Evolutionary conservation across 2,888 invertebrate genomes (phyloP), one percentile per base, ranked within the genome.

Genomic region (Himalopsyche japonica): DNA sequence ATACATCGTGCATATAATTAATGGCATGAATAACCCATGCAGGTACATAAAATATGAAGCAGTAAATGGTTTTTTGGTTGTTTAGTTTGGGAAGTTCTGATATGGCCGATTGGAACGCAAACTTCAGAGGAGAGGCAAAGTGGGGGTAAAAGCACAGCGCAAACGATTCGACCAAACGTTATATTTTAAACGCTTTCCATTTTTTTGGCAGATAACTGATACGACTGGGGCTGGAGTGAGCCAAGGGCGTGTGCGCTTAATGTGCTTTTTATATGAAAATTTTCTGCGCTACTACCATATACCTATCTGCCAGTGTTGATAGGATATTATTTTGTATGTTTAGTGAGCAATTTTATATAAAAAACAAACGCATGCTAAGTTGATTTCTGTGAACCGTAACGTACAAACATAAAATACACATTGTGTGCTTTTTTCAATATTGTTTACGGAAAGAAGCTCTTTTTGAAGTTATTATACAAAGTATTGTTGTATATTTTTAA

Each of bases 131-230:
- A 64, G 49, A 80, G 80, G 49, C 20, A 24, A 12, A 80, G 7
- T 57, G 57, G 57, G 57, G 43, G 20, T 20, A 57, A 57, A 57
- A 57, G 32, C 57, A 57, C 57, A 57, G 57, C 57, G 57, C 57
- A 57, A 57, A 57, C 57, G 78, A 37, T 34, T 78, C 43, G 43
- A 43, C 78, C 78, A 37, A 78, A 78, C 78, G 37, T 78, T 37
- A 78, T 78, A 78, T 43, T 78, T 78, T 78, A 78, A 78, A 78
- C 78, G 78, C 43, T 78, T 78, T 78, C 24, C 78, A 78, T 78
- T 78, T 78, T 57, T 76, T 78, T 78, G 78, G 78, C 78, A n/a
- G 78, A 78, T 78, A 78, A 43, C 78, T 37, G 78, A 37, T 34
- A 34, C 76, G 76, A 76, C 30, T 34, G 76, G 7, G 30, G 32